Base-by-base conservation (phyloP, 1,140 invertebrate genomes). In the Amphibalanus amphitrite region DNA sequence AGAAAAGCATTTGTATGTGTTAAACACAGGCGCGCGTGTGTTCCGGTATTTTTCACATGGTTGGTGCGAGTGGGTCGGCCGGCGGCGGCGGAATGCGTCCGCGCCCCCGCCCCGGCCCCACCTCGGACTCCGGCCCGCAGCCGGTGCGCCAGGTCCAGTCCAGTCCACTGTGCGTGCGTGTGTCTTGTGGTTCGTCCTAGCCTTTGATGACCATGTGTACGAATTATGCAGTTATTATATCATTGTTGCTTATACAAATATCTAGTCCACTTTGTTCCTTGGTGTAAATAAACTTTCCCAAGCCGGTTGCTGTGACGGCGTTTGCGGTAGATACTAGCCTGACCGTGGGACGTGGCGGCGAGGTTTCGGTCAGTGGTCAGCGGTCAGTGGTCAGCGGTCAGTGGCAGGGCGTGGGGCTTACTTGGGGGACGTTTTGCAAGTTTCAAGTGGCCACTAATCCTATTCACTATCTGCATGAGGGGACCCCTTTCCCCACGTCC, bases 211-310 rank as follows among this genome's bases (percentile, higher is more conserved):
- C 47, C 47, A 59, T 59, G 47, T 59, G 47, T 59, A 59, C 23
- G 47, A 59, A 59, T 59, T 20, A 23, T 59, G 47, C 33, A 38
- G 20, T 59, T 59, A 59, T 59, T 59, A 59, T 59, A 59, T 59
- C 47, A 59, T 59, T 59, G 47, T 59, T 59, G 47, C 47, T 59
- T 59, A 59, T 59, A 59, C 47, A 59, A 23, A 59, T 59, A 59
- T 59, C 20, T 59, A 59, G 47, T 59, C 47, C 10, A 59, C 47
- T 59, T 59, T 59, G 47, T 59, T 59, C 23, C 47, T 59, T 59
- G 13, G 47, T 59, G 47, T 59, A 59, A 59, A 59, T 59, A 59
- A 59, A 59, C 47, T 59, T 59, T 59, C 47, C 47, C 47, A 59
- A 59, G 47, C 17, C 20, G 47, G 47, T 59, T 59, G 47, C 47